Evolutionary conservation across 2,797 vertebrate species (phyloP), one percentile per base, ranked within the genome.

Genomic region (Brachymystax lenok): DNA sequence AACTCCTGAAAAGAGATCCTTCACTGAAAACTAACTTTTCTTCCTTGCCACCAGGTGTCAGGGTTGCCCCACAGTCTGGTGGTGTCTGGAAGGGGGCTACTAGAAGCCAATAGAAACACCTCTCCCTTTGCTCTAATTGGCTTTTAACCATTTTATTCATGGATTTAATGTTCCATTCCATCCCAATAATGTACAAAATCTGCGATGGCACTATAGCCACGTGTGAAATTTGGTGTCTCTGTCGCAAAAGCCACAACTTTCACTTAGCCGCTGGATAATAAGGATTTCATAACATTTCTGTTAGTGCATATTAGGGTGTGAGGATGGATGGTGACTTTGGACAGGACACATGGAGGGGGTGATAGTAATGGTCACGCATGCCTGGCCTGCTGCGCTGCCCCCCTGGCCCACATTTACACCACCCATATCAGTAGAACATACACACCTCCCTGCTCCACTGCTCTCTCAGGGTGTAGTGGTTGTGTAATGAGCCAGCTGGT

Each of bases 401-500:
- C 52, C 19, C 16, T 59, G 56, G 56, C 50, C 24, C 50, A 17
- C 19, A 69, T 19, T 21, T 10, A 64, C 2, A 69, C 35, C 67
- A 35, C 67, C 2, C 1, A 17, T 66, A 70, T 56, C n/a, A 40
- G 14, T 35, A 24, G 17, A 59, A 24, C 72, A 16, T 64, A 67
- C 64, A 63, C 78, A 70, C 63, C 64, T 74, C 54, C 54, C 69
- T 77, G 69, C 40, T 54, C 33, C 69, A 69, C 28, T n/a, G 74
- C 70, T 56, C 19, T 56, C 79, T 56, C 73, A 74, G 59, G 68
- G 64, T 52, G 67, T 77, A 10, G 81, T 64, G 27, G 79, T 92
- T 93, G 89, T 74, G 83, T 86, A 91, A 92, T 1, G 17, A 76
- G 81, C 82, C 91, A 92, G 90, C 89, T 92, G 91, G 86, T 78